Conservation (phyloP, 2,888 invertebrate species). For the Chymomyza amoena region DNA sequence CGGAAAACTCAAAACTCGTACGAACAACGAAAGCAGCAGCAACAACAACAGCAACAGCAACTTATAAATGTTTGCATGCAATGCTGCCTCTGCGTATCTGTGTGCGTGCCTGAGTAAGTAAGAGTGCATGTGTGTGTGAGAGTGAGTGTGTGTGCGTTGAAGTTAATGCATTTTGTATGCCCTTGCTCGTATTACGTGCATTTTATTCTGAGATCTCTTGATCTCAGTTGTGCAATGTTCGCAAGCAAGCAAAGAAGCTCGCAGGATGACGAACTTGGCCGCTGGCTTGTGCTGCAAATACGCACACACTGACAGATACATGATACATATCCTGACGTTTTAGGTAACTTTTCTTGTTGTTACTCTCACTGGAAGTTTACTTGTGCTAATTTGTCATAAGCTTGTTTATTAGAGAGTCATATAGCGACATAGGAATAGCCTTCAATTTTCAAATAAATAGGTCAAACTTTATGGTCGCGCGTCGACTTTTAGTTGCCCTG, state of each 20-base stretch:
- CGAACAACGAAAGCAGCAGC: slow-evolving; percentile 37
- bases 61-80: slow-evolving; percentile 11
- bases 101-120: slow-evolving; percentile 17
- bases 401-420: too few relatives aligned
- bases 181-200: slow-evolving; percentile 69
- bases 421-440: too few relatives aligned
- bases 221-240: neutral
- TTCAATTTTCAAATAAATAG: too few relatives aligned
- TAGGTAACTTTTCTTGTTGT: too few relatives aligned
- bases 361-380: too few relatives aligned
- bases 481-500: too few relatives aligned
- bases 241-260: neutral
- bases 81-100: slow-evolving; percentile 20
- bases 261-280: neutral
- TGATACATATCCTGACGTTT: neutral
- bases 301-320: slow-evolving; percentile 4
- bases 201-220: slow-evolving; percentile 27
- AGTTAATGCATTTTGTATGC: slow-evolving; percentile 72
- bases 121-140: slow-evolving; percentile 16
- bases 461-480: too few relatives aligned
- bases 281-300: neutral
- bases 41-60: slow-evolving; percentile 21
- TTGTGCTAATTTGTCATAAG: too few relatives aligned
- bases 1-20: slow-evolving; percentile 77
- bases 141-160: slow-evolving; percentile 23